Evolutionary conservation across 2,888 invertebrate species (phyloP).

Genomic region (Chaetoderma sp.): DNA sequence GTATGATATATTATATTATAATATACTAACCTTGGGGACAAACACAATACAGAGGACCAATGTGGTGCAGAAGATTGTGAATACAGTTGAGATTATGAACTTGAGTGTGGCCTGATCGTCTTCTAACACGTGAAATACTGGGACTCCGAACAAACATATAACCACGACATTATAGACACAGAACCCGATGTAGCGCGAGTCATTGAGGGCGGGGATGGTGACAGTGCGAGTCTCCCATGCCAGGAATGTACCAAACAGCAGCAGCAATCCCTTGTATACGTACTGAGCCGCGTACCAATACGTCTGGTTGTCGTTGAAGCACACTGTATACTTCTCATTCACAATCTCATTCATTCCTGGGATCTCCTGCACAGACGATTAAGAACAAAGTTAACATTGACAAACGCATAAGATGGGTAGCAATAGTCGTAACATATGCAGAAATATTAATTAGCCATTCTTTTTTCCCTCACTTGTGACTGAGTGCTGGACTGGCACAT

Average conservation of each 20-base stretch:
- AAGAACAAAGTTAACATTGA: no score
- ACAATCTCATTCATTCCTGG: slow-evolving; percentile 17
- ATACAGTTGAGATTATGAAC: slow-evolving; percentile 38
- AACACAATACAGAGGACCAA: slow-evolving; percentile 49
- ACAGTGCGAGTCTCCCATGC: slow-evolving; percentile 54
- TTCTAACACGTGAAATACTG: slow-evolving; percentile 38
- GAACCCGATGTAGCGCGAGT: slow-evolving; percentile 49
- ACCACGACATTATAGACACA: slow-evolving; percentile 54
- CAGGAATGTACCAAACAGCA: slow-evolving; percentile 51
- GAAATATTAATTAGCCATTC: no score
- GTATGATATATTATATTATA: no score
- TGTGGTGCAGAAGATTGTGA: slow-evolving; percentile 46
- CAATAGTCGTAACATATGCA: no score
- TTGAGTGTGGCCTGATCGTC: slow-evolving; percentile 38
- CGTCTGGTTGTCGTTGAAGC: slow-evolving; percentile 10
- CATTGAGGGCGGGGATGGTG: slow-evolving; percentile 47
- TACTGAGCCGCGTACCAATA: slow-evolving; percentile 48
- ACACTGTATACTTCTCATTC: slow-evolving; percentile 14
- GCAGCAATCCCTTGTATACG: slow-evolving; percentile 48
- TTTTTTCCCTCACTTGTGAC: no score
- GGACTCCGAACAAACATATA: slow-evolving; percentile 45
- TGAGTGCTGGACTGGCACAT: no score
- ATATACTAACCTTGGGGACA: slow-evolving; percentile 47
- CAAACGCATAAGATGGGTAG: no score
- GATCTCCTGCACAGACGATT: neutral